Base-by-base conservation (phyloP, 1,140 invertebrate species). In the Atopsyche davidsoni region DNA sequence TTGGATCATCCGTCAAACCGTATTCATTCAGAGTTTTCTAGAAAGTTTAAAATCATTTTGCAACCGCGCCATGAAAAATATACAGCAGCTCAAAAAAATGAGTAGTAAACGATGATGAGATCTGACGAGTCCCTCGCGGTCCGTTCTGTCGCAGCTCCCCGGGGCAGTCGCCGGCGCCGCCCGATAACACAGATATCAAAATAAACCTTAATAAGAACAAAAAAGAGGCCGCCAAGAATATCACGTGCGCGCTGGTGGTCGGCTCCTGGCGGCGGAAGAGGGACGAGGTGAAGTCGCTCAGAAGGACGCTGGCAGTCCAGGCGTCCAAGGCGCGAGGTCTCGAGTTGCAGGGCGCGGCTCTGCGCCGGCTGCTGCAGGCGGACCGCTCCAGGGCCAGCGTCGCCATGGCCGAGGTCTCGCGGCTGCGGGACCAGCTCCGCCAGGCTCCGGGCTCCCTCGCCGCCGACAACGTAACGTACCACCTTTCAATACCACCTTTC, bases 181-280 rank as follows among this genome's bases (percentile, higher is more conserved):
- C 43, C 39, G 47, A 53, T 53, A 53, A 53, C 51, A 53, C 44
- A 53, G 51, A 53, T 53, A 47, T 53, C 25, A 47, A 53, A 53
- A 53, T 53, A 53, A 53, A 46, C 51, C 51, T 39, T 40, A 53
- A 53, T 36, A 42, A 24, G 51, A 53, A 47, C 43, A 54, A 54
- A 46, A 53, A 48, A 25, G 57, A 62, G 46, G 74, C 76, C 0
- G 70, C 70, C 2, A 68, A 63, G 14, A 59, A 69, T 22, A 63
- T 81, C 19, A 74, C 64, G 7, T 67, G 65, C 31, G 64, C 73
- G 53, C 64, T 81, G 53, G 53, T 75, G 44, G 38, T 78, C 21
- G 72, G 75, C 28, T 73, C 76, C 0, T 80, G 78, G 79, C 64
- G 79, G 38, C 64, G 68, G 1, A 69, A 74, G 13, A 65, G 75